Base-by-base conservation (phyloP, 2,113 vertebrate species). In the Bubo bubo region DNA sequence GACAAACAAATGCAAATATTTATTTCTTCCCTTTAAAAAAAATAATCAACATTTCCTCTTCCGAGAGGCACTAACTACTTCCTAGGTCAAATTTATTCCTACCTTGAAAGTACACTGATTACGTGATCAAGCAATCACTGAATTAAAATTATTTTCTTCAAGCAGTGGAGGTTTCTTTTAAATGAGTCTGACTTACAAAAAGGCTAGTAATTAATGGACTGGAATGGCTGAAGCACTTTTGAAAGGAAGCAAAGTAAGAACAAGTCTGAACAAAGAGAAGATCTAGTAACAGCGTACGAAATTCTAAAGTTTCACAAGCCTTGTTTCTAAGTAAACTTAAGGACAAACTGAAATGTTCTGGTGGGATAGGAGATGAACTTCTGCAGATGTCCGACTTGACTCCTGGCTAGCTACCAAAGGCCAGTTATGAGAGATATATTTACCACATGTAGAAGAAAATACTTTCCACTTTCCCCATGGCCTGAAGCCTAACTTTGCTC, bases 321-420 rank as follows among this genome's bases (percentile, higher is more conserved):
- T 73, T 41, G 13, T 66, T 91, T 73, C 82, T 53, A 89, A 74
- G 66, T 21, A 93, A 91, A 73, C 73, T 75, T 53, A 64, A 73
- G 66, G 58, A 91, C 84, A 96, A 87, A 92, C 13, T 52, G 37
- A 90, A 58, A 87, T 2, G 0, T 24, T 62, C 30, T 58, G 58
- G 58, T 89, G 66, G 83, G 45, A 88, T 0, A 79, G 28, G 79
- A 94, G 45, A 93, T 43, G 26, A 92, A 87, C 76, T 89, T 81
- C 59, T 85, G 82, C 70, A 95, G 76, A 91, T 76, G 77, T 67
- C 52, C 2, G 7, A 47, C 59, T 82, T 76, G 81, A 60, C 45
- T 92, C 53, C 60, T 94, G 79, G 90, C 75, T 63, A 88, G 43
- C 37, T 75, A 74, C 88, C 86, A 95, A 86, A 92, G 52, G 43